Evolutionary conservation across 2,888 invertebrate species (phyloP).

Genomic region (Lochmaea capreae): DNA sequence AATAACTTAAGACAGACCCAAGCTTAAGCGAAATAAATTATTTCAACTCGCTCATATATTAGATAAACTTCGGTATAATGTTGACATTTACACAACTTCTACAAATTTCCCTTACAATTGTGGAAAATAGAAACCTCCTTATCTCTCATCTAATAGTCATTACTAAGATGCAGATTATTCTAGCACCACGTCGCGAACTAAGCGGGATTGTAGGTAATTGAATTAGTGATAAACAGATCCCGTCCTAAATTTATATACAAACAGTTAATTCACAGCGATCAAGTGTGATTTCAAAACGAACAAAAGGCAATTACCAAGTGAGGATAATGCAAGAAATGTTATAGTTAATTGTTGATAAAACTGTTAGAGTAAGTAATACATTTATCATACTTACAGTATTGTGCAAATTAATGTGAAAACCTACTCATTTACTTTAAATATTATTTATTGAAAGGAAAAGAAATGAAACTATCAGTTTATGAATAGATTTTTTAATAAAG

Average conservation of each 20-base stretch:
- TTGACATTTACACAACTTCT: neutral
- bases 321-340: neutral
- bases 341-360: too few relatives aligned
- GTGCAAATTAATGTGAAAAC: too few relatives aligned
- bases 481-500: too few relatives aligned
- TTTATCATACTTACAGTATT: too few relatives aligned
- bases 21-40: too few relatives aligned
- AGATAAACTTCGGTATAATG: neutral
- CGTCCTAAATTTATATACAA: neutral
- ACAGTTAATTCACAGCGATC: neutral
- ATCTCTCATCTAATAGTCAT: slow-evolving; percentile 3
- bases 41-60: too few relatives aligned
- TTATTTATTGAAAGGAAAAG: too few relatives aligned
- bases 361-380: too few relatives aligned
- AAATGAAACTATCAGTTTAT: too few relatives aligned
- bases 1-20: too few relatives aligned
- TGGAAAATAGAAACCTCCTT: neutral
- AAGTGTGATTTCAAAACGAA: neutral
- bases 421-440: too few relatives aligned
- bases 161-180: neutral
- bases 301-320: neutral
- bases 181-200: neutral
- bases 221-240: slow-evolving; percentile 7
- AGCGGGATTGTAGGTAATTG: neutral
- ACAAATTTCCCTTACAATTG: neutral